Percentiles rank a stretch among this genome's conserved stretches.
Evolutionary conservation across 2,113 vertebrate genomes (phyloP).

Genomic region (Cromileptes altivelis): DNA sequence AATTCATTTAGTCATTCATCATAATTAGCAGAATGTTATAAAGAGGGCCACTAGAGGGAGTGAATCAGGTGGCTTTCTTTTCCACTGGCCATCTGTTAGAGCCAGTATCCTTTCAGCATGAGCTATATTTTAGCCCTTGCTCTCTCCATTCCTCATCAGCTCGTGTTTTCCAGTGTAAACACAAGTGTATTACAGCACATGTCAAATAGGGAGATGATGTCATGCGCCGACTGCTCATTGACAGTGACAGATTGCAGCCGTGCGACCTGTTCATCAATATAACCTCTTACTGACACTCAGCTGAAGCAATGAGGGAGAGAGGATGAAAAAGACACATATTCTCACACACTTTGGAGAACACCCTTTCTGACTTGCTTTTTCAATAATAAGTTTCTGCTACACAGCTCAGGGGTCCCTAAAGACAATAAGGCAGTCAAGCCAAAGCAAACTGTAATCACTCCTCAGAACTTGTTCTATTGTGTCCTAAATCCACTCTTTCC

Average conservation of each 20-base stretch:
- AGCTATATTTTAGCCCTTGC: conserved; percentile 46
- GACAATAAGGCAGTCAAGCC: conserved; percentile 50
- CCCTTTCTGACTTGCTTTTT: conserved; percentile 43
- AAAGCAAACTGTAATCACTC: conserved; percentile 64
- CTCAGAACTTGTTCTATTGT: conserved; percentile 53
- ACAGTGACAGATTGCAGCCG: conserved; percentile 68
- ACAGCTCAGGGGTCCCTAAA: conserved; percentile 38
- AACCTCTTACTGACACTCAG: conserved; percentile 66
- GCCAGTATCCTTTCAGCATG: conserved; percentile 52
- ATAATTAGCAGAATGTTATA: conserved; percentile 17
- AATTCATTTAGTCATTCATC: background rate
- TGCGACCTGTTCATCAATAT: conserved; percentile 65
- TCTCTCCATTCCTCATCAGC: conserved; percentile 43
- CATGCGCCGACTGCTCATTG: conserved; percentile 54
- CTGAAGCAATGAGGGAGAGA: conserved; percentile 38
- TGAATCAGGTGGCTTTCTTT: conserved; percentile 33
- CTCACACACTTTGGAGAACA: conserved; percentile 38
- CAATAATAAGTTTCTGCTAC: conserved; percentile 41
- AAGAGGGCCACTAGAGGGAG: conserved; percentile 70
- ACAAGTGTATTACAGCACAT: conserved; percentile 54
- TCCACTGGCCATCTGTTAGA: conserved; percentile 37
- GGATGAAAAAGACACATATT: conserved; percentile 29
- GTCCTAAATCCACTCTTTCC: conserved; percentile 46
- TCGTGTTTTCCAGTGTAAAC: conserved; percentile 67
- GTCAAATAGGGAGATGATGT: conserved; percentile 71